These are phyloP conservation scores for Leptonema lineaticorne DNA, from an alignment of 1,140 invertebrate species.

Conservation along the genomic window DNA sequence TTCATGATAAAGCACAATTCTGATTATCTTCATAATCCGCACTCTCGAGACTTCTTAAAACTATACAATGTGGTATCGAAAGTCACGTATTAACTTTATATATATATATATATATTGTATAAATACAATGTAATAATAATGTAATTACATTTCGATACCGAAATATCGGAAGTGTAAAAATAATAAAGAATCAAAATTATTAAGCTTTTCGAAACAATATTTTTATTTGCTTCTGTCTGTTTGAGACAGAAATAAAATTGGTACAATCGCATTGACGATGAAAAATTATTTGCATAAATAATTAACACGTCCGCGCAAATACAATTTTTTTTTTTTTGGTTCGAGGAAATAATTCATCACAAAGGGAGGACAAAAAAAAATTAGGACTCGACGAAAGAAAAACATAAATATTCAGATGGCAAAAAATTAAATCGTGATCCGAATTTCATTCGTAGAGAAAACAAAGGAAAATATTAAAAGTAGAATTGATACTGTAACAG, in stretches of 20 bases:
- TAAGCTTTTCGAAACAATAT: not conserved
- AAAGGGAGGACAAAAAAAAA: not conserved
- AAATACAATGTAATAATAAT: too few relatives aligned
- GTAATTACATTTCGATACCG: too few relatives aligned
- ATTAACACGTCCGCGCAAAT: not conserved
- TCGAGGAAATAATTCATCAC: not conserved
- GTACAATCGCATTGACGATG: not conserved
- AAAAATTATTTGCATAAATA: not conserved
- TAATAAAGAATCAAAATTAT: not conserved
- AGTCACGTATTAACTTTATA: too few relatives aligned
- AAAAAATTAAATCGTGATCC: conserved; percentile 4
- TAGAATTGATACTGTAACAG: conserved; percentile 7
- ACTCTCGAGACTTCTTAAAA: not conserved
- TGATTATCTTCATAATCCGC: not conserved
- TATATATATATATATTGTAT: not conserved
- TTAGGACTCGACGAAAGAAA: not conserved
- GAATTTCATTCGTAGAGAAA: not conserved
- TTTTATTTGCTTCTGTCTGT: not conserved
- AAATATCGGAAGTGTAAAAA: not conserved
- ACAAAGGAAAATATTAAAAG: not conserved
- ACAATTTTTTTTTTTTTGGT: too few relatives aligned
- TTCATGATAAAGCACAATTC: not conserved
- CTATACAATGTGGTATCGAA: not conserved
- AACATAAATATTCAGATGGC: not conserved
- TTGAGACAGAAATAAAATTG: too few relatives aligned